These are phyloP conservation scores for Masticophis lateralis DNA, from an alignment of 2,797 vertebrate genomes.

Conservation along the genomic window DNA sequence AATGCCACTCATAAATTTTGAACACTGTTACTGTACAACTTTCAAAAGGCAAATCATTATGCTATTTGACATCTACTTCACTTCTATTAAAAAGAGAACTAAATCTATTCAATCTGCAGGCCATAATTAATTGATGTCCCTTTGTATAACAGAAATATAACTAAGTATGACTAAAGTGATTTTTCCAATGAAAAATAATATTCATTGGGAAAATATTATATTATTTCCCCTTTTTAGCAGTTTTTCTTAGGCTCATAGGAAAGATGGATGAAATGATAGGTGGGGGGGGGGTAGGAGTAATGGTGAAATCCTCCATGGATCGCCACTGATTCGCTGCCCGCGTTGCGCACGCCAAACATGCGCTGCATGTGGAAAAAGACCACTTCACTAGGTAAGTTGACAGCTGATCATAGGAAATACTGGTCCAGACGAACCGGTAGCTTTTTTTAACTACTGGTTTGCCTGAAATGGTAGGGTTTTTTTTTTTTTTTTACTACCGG, in stretches of 20 bases:
- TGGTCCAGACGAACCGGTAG: no score
- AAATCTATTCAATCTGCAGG: slow-evolving; percentile 31
- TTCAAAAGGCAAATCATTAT: slow-evolving; percentile 22
- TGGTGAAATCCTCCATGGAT: no score
- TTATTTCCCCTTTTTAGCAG: background rate
- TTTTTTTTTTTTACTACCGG: no score
- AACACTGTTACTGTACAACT: background rate
- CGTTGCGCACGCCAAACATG: no score
- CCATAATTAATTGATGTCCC: background rate
- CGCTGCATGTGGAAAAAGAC: no score
- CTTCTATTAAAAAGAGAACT: slow-evolving; percentile 16
- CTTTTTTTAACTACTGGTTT: no score
- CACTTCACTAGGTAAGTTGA: no score
- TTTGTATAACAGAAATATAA: background rate
- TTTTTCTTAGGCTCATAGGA: background rate
- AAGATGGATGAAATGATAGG: background rate
- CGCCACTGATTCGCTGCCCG: no score
- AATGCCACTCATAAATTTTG: slow-evolving; percentile 28
- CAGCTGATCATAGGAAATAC: no score
- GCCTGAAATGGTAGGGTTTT: no score
- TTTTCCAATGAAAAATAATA: background rate
- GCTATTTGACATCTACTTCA: background rate
- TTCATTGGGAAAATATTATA: background rate
- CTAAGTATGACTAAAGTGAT: background rate
- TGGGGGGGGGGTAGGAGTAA: no score